Base-by-base conservation (phyloP, 92 coral and sea anemone genomes). In the Umimayanthus chanpuru region DNA sequence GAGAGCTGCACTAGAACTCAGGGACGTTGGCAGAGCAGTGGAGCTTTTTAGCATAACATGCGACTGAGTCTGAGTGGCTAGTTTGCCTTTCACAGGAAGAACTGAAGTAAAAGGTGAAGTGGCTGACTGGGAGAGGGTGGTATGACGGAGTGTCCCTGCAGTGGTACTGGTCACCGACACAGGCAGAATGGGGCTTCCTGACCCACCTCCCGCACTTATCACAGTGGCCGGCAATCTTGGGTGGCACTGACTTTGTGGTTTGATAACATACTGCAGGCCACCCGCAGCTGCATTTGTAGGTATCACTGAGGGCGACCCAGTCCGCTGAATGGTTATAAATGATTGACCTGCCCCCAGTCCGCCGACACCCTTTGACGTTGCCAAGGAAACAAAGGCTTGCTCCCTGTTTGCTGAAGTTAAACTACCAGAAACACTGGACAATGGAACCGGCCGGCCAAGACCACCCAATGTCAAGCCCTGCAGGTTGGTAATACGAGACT, bases 211-310 rank as follows among this genome's bases (percentile, higher is more conserved):
- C 11, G 92, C 85, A 43, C 90, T 58, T 29, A 93, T 86, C 49
- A 82, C 85, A 8, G 88, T 80, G 67, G 84, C 76, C 71, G 93
- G 90, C 56, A 90, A 74, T 30, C 94, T 90, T n/a, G 95, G 74
- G 66, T 90, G 94, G 10, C 95, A 93, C 82, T 92, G 97, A 39
- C 98, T 95, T 80, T 95, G 98, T 7, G 98, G 98, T 71, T 93
- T 95, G 70, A 95, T 95, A 65, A 95, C 91, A 64, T 93, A 95
- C 88, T 95, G 98, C 28, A 93, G 91, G 53, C 94, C 91, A 12
- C 90, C 89, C 21, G 91, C 93, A 7, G 92, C 88, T 16, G 91
- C 76, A 23, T 18, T 89, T 49, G 92, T 66, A 7, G 92, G 80
- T 73, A 95, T 79, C 15, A 95, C 91, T 6, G 98, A 90, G 0